Percentiles rank a stretch among this genome's conserved stretches.
Conservation (phyloP, 2,113 vertebrate species). For the Hucho hucho region DNA sequence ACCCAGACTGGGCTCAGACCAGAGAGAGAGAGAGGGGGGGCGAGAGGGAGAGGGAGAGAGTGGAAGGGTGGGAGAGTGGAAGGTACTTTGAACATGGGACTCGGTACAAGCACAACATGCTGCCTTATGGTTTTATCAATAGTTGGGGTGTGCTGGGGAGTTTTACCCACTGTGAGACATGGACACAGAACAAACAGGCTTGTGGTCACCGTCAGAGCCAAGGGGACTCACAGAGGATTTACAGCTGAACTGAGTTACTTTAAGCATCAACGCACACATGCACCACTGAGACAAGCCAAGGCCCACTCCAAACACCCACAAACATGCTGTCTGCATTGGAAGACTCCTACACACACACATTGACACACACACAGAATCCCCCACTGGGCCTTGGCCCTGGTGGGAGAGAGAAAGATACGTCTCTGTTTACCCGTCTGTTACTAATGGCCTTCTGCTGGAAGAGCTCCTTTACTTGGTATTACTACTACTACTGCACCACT, state of each 20-base stretch:
- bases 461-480: not conserved
- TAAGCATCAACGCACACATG: not conserved
- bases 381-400: not conserved
- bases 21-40: too few species aligned
- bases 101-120: too few species aligned
- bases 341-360: not conserved
- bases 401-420: not conserved
- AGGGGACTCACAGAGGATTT: not conserved
- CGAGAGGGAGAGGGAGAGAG: too few species aligned
- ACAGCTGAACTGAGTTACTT: not conserved
- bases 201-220: not conserved
- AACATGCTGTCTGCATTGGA: not conserved
- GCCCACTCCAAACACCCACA: constrained; percentile 1
- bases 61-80: too few species aligned
- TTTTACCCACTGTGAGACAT: not conserved
- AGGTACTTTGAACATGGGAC: too few species aligned
- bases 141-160: too few species aligned
- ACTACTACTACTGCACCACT: not conserved
- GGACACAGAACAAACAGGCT: constrained; percentile 16
- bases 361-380: constrained; percentile 3
- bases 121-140: too few species aligned
- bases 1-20: too few species aligned
- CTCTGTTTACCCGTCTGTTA: not conserved
- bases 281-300: not conserved
- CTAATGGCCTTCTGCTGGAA: not conserved